Evolutionary conservation across 2,888 invertebrate species (phyloP), one percentile per base, ranked within the genome.

Genomic region (Rhodophaea formosa): DNA sequence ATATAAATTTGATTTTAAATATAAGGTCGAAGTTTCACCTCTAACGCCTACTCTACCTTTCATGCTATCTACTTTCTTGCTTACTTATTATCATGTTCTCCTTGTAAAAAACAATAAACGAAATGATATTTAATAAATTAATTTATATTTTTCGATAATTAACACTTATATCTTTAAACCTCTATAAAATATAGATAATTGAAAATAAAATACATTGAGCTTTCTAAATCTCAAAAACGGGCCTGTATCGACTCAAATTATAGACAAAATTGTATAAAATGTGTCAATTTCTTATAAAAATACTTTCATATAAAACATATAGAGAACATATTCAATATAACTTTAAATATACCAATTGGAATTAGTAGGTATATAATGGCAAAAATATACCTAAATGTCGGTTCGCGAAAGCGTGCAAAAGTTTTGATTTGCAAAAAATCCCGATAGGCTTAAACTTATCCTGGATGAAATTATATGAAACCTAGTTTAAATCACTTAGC

Each of bases 341-440:
- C 15, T 29, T 30, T 14, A 6, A 43, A 51, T 42, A 39, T 56
- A 56, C 42, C 56, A 49, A 56, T 56, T 42, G 15, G 10, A 56
- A 43, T 49, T 43, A 56, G 42, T 56, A 56, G 56, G 49, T 56
- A 56, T 56, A 29, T 43, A 51, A 10, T 29, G 14, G 14, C 29
- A 49, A 16, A 30, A 14, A 56, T 23, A 49, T 49, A 49, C 56
- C 56, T 56, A 56, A 42, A 42, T 3, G 2, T 8, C 7, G 3
- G 5, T 12, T 16, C 10, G 42, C 39, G 17, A 45, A 44, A 44
- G 7, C 3, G 30, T 15, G 32, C 43, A 30, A 54, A 55, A 35
- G 16, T 35, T 55, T 30, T 8, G 54, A 10, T 17, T 32, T 32
- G 17, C 44, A 45, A 30, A 46, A 32, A 32, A 16, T 30, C 54